Percentiles rank a stretch among this genome's conserved stretches.
Evolutionary conservation across 2,797 vertebrate species (phyloP).

Genomic region (Coccyzus lansbergi): DNA sequence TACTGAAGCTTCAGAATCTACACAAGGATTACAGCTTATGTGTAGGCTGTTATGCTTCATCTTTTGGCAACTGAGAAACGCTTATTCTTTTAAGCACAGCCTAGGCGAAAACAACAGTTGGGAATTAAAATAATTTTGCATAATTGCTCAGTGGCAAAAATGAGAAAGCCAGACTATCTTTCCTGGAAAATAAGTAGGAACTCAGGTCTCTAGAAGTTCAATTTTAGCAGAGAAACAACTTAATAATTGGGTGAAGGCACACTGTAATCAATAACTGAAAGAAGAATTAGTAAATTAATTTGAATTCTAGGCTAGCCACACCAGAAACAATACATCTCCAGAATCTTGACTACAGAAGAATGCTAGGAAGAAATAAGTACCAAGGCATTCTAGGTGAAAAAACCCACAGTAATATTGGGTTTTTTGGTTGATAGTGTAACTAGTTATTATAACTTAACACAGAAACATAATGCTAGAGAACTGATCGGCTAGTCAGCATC

Average conservation of each 20-base stretch:
- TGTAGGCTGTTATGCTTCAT: background rate
- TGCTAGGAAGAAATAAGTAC: background rate
- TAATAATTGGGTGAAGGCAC: background rate
- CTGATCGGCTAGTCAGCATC: background rate
- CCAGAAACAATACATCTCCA: background rate
- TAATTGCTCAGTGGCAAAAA: background rate
- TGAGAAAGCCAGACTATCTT: background rate
- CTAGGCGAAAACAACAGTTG: background rate
- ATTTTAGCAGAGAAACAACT: background rate
- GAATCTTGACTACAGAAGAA: background rate
- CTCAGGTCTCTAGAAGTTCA: background rate
- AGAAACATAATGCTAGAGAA: background rate
- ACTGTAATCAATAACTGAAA: background rate
- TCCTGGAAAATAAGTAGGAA: background rate
- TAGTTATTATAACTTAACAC: background rate
- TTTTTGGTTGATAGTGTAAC: background rate
- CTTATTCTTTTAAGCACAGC: background rate
- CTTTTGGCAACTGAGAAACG: background rate
- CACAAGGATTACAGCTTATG: background rate
- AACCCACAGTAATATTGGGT: background rate
- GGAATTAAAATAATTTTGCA: background rate
- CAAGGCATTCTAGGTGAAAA: background rate
- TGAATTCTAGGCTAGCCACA: background rate
- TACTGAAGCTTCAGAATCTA: background rate
- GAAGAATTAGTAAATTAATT: background rate